Conservation (phyloP, 2,797 vertebrate genomes). For the Enteromius fasciolatus region DNA sequence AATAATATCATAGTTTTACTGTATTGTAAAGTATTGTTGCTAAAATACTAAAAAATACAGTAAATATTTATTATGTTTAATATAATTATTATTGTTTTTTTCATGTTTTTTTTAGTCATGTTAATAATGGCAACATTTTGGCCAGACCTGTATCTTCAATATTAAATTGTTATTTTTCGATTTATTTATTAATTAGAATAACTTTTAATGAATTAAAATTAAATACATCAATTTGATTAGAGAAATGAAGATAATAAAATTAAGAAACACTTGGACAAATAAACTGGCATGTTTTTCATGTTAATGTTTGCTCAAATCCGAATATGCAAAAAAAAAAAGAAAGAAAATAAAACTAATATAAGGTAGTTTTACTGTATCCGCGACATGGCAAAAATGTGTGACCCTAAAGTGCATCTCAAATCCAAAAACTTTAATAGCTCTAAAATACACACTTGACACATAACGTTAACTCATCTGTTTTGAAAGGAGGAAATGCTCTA, state of each 20-base stretch:
- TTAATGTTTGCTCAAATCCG: background rate
- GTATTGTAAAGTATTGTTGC: background rate
- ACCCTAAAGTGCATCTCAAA: background rate
- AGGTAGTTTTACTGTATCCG: too few relatives aligned
- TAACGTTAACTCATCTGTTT: constrained; percentile 25
- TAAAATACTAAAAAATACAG: background rate
- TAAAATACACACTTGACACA: constrained; percentile 1
- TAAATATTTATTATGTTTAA: background rate
- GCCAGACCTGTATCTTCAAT: background rate
- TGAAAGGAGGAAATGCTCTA: constrained; percentile 41
- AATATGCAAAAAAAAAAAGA: background rate
- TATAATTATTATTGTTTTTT: background rate
- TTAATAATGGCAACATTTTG: background rate
- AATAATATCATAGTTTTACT: background rate
- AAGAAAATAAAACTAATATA: background rate
- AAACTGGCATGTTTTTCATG: background rate
- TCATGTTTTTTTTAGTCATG: background rate
- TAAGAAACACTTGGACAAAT: background rate
- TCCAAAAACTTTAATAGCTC: constrained; percentile 7
- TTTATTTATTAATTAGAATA: background rate
- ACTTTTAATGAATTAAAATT: background rate
- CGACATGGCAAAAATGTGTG: background rate
- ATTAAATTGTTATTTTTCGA: background rate
- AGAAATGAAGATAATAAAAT: background rate
- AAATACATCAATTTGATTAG: background rate